A percentile compares a stretch with the other conserved stretches of the same genome.
These are phyloP conservation scores for Aphis gossypii DNA, from an alignment of 1,140 invertebrate genomes.

Conservation along the genomic window DNA sequence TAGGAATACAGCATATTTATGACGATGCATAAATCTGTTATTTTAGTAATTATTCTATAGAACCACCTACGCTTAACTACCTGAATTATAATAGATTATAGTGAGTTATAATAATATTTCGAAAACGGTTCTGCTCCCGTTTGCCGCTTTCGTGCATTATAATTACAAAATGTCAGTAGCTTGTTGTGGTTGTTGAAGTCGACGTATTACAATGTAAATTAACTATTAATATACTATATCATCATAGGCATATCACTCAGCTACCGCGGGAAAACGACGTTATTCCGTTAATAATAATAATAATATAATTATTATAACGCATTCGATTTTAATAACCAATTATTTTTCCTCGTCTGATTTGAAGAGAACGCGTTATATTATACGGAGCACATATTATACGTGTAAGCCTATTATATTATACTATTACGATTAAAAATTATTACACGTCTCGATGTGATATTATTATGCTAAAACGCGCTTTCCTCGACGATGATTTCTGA, in stretches of 20 bases:
- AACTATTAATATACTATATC: constrained; percentile 3
- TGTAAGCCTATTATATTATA: background rate
- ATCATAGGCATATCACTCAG: background rate
- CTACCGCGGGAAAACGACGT: background rate
- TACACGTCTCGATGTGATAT: background rate
- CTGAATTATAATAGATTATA: background rate
- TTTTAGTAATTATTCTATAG: background rate
- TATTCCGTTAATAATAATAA: background rate
- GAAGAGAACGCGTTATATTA: background rate
- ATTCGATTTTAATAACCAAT: background rate
- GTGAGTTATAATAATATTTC: background rate
- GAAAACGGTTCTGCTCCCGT: background rate
- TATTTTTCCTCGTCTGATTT: background rate
- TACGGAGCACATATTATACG: background rate
- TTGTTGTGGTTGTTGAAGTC: background rate
- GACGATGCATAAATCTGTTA: too few species aligned
- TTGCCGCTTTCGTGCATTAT: background rate
- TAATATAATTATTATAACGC: background rate
- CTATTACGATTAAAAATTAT: background rate
- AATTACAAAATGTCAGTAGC: background rate
- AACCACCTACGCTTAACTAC: background rate
- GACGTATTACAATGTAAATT: background rate
- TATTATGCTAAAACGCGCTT: background rate
- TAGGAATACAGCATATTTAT: too few species aligned
- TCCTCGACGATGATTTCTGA: background rate